Evolutionary conservation across 2,888 invertebrate genomes (phyloP).

Genomic region (Plebejus anna): DNA sequence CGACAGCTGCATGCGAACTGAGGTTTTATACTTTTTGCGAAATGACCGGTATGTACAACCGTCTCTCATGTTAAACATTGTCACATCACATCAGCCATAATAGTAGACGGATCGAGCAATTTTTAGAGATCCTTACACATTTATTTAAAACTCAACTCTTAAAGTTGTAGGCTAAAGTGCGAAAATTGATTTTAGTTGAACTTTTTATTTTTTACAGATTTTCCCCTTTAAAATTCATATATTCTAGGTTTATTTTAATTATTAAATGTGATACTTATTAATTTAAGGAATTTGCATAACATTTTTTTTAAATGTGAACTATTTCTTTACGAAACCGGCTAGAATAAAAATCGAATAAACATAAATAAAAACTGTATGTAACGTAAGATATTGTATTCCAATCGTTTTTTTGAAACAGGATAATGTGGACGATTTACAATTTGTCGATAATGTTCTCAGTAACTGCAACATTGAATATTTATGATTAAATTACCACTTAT

Average conservation of each 20-base stretch:
- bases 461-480: slow-evolving; percentile 1
- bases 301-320: neutral
- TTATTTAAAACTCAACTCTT: too few species aligned
- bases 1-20: slow-evolving; percentile 26
- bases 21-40: slow-evolving; percentile 19
- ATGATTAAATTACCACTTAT: neutral
- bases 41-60: neutral
- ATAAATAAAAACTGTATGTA: neutral
- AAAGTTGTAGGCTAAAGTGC: neutral
- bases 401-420: neutral
- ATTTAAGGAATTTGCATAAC: too few species aligned
- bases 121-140: neutral
- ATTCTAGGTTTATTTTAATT: too few species aligned
- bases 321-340: neutral
- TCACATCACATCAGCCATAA: slow-evolving; percentile 7
- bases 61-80: slow-evolving; percentile 21
- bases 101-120: neutral
- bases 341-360: neutral
- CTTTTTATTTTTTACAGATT: neutral
- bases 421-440: neutral
- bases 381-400: neutral
- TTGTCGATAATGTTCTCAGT: slow-evolving; percentile 1
- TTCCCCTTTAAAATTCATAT: too few species aligned
- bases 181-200: neutral
- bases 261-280: too few species aligned